Conservation (phyloP, 2,888 invertebrate genomes). For the Ctenicera cuprea region DNA sequence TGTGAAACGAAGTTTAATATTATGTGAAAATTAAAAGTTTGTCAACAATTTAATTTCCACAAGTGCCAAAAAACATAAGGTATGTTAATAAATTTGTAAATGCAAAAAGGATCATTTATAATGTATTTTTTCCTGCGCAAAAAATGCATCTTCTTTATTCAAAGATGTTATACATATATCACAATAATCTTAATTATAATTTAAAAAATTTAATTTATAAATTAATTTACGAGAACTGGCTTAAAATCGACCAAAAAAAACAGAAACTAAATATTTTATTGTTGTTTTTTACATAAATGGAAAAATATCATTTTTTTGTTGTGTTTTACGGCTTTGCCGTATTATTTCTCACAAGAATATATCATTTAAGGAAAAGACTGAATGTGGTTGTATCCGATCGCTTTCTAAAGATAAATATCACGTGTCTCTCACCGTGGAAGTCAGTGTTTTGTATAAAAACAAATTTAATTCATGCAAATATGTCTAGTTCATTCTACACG, state of each 20-base stretch:
- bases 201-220: too few relatives aligned
- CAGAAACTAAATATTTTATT: too few relatives aligned
- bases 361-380: background rate
- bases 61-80: conserved; percentile 8
- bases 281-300: too few relatives aligned
- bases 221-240: too few relatives aligned
- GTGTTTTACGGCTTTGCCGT: too few relatives aligned
- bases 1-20: background rate
- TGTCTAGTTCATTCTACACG: background rate
- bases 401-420: conserved; percentile 14
- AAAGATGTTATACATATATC: too few relatives aligned
- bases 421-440: background rate
- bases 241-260: too few relatives aligned
- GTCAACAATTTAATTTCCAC: background rate
- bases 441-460: background rate
- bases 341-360: background rate
- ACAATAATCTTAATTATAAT: too few relatives aligned
- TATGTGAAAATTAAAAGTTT: conserved; percentile 7
- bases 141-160: too few relatives aligned
- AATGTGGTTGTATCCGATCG: background rate
- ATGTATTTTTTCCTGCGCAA: too few relatives aligned
- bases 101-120: too few relatives aligned
- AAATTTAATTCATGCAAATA: conserved; percentile 20
- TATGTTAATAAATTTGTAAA: background rate
- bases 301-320: too few relatives aligned